phyloP scores from a whole-genome alignment of 1,140 invertebrate genomes.

The Anastatus disparis region DNA sequence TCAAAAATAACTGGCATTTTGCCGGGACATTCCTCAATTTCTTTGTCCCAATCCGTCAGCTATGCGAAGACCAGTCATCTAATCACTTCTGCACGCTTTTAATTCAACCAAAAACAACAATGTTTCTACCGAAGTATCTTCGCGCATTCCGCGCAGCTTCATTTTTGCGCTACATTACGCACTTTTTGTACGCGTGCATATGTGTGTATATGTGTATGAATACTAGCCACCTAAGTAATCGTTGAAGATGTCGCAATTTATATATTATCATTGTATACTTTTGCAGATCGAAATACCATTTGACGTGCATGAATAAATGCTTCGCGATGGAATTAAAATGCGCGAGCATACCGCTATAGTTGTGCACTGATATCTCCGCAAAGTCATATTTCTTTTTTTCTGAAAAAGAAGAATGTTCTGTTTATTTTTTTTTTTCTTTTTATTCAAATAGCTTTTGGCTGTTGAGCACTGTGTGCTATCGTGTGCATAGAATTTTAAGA shows the following conservation, averaged over 20 bases:
- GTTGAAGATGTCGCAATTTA: background rate
- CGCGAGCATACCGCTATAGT: too few species aligned
- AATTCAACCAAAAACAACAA: too few species aligned
- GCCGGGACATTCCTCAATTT: background rate
- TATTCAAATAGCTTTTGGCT: too few species aligned
- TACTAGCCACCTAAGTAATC: background rate
- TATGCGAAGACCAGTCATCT: slow-evolving; percentile 7
- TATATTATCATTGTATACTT: too few species aligned
- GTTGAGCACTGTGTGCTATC: too few species aligned
- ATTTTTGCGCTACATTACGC: slow-evolving; percentile 31
- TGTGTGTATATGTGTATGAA: too few species aligned
- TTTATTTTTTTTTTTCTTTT: too few species aligned
- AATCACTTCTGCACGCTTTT: slow-evolving; percentile 20
- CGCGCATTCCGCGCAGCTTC: background rate
- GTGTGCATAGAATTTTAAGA: background rate
- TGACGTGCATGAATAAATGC: background rate
- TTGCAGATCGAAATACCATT: background rate
- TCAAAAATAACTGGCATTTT: slow-evolving; percentile 16
- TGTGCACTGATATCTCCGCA: too few species aligned
- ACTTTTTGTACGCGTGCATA: background rate
- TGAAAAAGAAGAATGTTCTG: too few species aligned
- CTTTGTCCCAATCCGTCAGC: background rate
- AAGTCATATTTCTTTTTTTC: too few species aligned
- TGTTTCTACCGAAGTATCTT: slow-evolving; percentile 21
- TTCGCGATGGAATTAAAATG: too few species aligned